Evolutionary conservation across 2,888 invertebrate genomes (phyloP).

Genomic region (Drosophila histrio): DNA sequence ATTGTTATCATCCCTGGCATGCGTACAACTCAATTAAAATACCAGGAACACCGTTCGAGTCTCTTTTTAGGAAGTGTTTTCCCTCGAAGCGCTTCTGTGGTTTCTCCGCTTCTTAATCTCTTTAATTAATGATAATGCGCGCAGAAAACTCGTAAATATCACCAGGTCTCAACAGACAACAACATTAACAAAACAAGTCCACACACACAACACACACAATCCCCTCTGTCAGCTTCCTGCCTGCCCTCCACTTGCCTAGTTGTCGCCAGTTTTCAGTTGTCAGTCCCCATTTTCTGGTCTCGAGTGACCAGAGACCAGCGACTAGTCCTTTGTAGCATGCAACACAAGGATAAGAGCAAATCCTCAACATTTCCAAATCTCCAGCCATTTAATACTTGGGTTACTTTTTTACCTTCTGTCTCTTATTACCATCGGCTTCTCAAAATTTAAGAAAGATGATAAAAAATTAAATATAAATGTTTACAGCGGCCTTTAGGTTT

Average conservation of each 20-base stretch:
- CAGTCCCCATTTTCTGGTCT: background rate
- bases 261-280: background rate
- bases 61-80: conserved; percentile 40
- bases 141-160: conserved; percentile 58
- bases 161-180: background rate
- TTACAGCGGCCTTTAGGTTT: too few relatives aligned
- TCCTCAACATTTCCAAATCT: background rate
- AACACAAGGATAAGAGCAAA: background rate
- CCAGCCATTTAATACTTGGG: background rate
- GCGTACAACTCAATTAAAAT: conserved; percentile 76
- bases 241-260: background rate
- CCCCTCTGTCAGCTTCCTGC: background rate
- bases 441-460: too few relatives aligned
- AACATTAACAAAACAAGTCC: background rate
- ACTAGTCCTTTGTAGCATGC: background rate
- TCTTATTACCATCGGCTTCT: background rate
- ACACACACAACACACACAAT: background rate
- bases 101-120: conserved; percentile 71
- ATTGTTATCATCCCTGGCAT: conserved; percentile 33
- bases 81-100: conserved; percentile 68
- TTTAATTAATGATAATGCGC: conserved; percentile 79
- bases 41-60: conserved; percentile 61
- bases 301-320: background rate
- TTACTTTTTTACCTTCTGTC: background rate
- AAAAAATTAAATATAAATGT: too few relatives aligned